Conservation (phyloP, 2,888 invertebrate genomes). For the Ophioninae sp. region DNA sequence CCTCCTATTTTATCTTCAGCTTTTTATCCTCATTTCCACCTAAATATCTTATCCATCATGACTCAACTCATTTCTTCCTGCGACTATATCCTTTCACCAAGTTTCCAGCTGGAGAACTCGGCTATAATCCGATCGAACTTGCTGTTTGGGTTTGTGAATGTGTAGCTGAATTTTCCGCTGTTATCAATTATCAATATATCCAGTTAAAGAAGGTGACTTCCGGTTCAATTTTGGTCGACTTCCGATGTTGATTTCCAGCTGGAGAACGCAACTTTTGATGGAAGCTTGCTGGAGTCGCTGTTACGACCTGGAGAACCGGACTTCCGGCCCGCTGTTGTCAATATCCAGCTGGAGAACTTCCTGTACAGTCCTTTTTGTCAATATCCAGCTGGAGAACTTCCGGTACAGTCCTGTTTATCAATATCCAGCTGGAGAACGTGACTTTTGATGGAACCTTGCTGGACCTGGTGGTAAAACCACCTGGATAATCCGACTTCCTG, state of each 20-base stretch:
- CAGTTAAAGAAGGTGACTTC: too few relatives aligned
- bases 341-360: neutral
- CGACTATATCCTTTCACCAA: neutral
- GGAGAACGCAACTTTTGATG: too few relatives aligned
- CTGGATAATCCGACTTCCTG: too few relatives aligned
- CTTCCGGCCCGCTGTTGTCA: too few relatives aligned
- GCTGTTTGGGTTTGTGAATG: too few relatives aligned
- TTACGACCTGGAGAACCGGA: too few relatives aligned
- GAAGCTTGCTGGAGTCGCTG: too few relatives aligned
- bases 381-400: neutral
- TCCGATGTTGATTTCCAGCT: neutral
- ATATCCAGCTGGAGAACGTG: too few relatives aligned
- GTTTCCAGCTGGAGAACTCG: neutral
- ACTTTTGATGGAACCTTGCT: too few relatives aligned
- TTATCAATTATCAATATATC: too few relatives aligned
- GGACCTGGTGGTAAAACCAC: too few relatives aligned
- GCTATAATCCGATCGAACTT: neutral
- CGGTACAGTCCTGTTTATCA: neutral
- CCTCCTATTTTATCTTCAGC: slow-evolving; percentile 26
- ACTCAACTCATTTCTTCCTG: slow-evolving; percentile 35
- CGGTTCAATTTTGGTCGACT: too few relatives aligned
- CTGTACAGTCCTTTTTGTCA: neutral
- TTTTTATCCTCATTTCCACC: slow-evolving; percentile 29
- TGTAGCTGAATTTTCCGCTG: neutral
- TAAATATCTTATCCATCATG: slow-evolving; percentile 36